Percentiles rank a stretch among this genome's conserved stretches.
These are phyloP conservation scores for Chouioia cunea DNA, from an alignment of 2,888 invertebrate genomes.

Conservation along the genomic window DNA sequence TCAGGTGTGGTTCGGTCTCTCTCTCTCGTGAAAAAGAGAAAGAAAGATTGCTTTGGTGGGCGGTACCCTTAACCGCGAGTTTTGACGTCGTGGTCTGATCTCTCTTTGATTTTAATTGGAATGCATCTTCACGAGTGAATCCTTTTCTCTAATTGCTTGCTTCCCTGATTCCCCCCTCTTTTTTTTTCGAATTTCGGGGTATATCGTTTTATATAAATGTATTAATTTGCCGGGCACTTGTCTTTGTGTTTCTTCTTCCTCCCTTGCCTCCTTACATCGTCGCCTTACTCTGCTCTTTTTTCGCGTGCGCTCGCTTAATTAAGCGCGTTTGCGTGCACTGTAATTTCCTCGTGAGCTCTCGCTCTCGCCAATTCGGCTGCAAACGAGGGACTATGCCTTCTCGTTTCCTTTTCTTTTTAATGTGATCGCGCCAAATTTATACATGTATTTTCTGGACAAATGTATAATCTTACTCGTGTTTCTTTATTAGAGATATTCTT, in stretches of 20 bases:
- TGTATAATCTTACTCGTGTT: slow-evolving; percentile 29
- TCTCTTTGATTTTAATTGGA: slow-evolving; percentile 61
- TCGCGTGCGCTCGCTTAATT: slow-evolving; percentile 41
- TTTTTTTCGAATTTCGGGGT: background rate
- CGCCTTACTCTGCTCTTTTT: background rate
- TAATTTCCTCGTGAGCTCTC: slow-evolving; percentile 44
- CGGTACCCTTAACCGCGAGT: slow-evolving; percentile 65
- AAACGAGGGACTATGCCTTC: too few relatives aligned
- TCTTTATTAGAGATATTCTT: too few relatives aligned
- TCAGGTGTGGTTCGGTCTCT: slow-evolving; percentile 62
- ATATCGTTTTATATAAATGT: slow-evolving; percentile 40
- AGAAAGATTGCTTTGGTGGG: slow-evolving; percentile 67
- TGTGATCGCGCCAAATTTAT: background rate
- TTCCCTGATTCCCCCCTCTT: slow-evolving; percentile 1
- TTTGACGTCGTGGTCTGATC: background rate
- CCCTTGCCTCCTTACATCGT: background rate
- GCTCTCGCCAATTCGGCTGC: too few relatives aligned
- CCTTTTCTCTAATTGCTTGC: slow-evolving; percentile 57
- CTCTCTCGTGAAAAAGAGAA: background rate
- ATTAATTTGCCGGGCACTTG: slow-evolving; percentile 44
- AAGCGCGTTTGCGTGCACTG: slow-evolving; percentile 41
- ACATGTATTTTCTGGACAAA: slow-evolving; percentile 29
- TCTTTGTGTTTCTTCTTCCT: slow-evolving; percentile 23
- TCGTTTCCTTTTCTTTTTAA: slow-evolving; percentile 4
- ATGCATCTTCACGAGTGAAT: slow-evolving; percentile 53